Evolutionary conservation across 2,797 vertebrate species (phyloP).

Genomic region (Microctenopoma lineatum): DNA sequence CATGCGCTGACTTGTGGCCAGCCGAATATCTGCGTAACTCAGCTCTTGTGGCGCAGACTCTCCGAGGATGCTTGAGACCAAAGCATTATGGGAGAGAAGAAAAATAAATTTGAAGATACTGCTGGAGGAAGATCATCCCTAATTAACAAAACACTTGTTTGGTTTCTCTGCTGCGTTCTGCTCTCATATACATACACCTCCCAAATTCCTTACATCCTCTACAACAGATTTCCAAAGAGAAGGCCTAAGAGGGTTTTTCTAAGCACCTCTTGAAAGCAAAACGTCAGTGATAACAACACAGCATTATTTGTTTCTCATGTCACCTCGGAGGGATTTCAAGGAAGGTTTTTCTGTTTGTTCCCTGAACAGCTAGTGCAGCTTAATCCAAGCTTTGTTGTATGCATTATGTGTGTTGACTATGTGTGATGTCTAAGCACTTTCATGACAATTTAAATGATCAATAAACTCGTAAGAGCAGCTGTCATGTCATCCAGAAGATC

Average conservation of each 20-base stretch:
- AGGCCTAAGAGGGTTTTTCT: constrained; percentile 60
- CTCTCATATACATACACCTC: constrained; percentile 49
- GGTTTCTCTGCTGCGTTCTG: constrained; percentile 33
- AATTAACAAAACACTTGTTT: constrained; percentile 69
- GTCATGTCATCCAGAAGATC: constrained; percentile 32
- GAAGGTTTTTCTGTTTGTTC: constrained; percentile 49
- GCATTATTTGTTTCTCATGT: constrained; percentile 63
- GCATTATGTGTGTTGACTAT: constrained; percentile 14
- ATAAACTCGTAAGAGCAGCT: constrained; percentile 63
- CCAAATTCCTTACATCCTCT: constrained; percentile 57
- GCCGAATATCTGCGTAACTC: constrained; percentile 40
- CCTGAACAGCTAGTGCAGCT: constrained; percentile 33
- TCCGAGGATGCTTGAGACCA: constrained; percentile 37
- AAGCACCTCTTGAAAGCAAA: constrained; percentile 61
- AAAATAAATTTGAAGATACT: constrained; percentile 51
- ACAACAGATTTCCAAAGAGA: constrained; percentile 59
- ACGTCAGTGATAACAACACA: constrained; percentile 57
- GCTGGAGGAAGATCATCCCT: constrained; percentile 55
- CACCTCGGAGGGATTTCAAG: constrained; percentile 61
- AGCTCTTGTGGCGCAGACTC: constrained; percentile 36
- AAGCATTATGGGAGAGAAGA: constrained; percentile 29
- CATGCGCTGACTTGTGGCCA: constrained; percentile 48
- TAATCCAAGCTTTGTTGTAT: constrained; percentile 47
- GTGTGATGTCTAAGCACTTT: constrained; percentile 55
- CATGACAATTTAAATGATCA: constrained; percentile 59